These are phyloP conservation scores for Phaonia tiefii DNA, from an alignment of 2,888 invertebrate species.

Conservation along the genomic window DNA sequence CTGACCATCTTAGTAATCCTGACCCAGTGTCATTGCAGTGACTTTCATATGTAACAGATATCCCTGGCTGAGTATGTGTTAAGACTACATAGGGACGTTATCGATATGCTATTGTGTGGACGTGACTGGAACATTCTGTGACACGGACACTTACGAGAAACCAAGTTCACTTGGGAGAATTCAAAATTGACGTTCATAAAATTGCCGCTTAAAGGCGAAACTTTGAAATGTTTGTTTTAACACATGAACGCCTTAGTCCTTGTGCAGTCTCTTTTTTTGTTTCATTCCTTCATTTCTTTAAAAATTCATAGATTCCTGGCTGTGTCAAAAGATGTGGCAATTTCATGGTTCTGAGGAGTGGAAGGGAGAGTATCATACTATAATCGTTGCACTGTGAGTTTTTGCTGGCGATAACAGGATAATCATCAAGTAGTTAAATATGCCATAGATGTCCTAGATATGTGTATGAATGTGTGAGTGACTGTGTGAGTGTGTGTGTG, in stretches of 20 bases:
- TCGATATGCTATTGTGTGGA: slow-evolving; percentile 11
- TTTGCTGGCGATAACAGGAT: slow-evolving; percentile 8
- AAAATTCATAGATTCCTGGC: not conserved
- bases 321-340: too few relatives aligned
- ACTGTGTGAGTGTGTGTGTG: not conserved
- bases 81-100: not conserved
- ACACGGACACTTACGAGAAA: not conserved
- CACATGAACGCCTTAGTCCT: too few relatives aligned
- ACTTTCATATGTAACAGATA: slow-evolving; percentile 8
- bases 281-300: not conserved
- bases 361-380: too few relatives aligned
- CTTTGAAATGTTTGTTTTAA: too few relatives aligned
- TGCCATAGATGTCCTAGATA: too few relatives aligned
- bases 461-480: not conserved
- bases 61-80: slow-evolving; percentile 2
- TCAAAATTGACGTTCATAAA: not conserved
- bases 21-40: not conserved
- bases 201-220: not conserved
- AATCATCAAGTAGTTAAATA: not conserved
- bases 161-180: not conserved
- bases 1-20: slow-evolving; percentile 2
- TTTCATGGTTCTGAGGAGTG: too few relatives aligned
- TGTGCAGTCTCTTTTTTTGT: not conserved
- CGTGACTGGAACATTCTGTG: slow-evolving; percentile 2
- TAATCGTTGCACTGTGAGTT: not conserved